Percentiles rank a stretch among this genome's conserved stretches.
phyloP scores from a whole-genome alignment of 2,888 invertebrate genomes.

The Rosalia funebris region DNA sequence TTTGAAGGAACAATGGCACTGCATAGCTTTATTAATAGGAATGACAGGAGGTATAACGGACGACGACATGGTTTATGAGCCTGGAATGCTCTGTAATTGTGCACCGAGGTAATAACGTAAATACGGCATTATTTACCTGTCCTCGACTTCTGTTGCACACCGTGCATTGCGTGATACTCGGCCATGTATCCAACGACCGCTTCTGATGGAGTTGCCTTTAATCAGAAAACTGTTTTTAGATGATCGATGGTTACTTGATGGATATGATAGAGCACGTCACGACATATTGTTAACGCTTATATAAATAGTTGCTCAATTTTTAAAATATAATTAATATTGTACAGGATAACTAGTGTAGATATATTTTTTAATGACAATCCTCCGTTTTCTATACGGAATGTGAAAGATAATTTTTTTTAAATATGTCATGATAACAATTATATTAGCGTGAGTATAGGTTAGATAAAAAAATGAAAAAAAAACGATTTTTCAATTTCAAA shows the following conservation, averaged over 20 bases:
- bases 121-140: conserved; percentile 15
- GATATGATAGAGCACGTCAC: conserved; percentile 35
- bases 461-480: too few relatives aligned
- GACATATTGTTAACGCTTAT: conserved; percentile 26
- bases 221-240: conserved; percentile 39
- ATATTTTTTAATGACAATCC: too few relatives aligned
- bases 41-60: conserved; percentile 6
- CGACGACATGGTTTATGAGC: conserved; percentile 1
- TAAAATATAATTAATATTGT: too few relatives aligned
- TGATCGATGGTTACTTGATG: conserved; percentile 40
- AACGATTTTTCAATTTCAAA: too few relatives aligned
- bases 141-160: conserved; percentile 15
- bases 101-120: conserved; percentile 17
- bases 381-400: too few relatives aligned
- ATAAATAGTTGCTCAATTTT: too few relatives aligned
- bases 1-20: conserved; percentile 17
- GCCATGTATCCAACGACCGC: conserved; percentile 32
- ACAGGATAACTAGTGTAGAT: too few relatives aligned
- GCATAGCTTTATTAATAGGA: conserved; percentile 15
- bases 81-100: conserved; percentile 10
- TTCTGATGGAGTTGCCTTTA: conserved; percentile 40
- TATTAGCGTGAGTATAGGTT: too few relatives aligned
- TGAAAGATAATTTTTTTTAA: too few relatives aligned
- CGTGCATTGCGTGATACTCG: conserved; percentile 34
- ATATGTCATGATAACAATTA: too few relatives aligned